A percentile compares a stretch with the other conserved stretches of the same genome.
phyloP scores from a whole-genome alignment of 2,888 invertebrate genomes.

The Drosophila buzzatii region DNA sequence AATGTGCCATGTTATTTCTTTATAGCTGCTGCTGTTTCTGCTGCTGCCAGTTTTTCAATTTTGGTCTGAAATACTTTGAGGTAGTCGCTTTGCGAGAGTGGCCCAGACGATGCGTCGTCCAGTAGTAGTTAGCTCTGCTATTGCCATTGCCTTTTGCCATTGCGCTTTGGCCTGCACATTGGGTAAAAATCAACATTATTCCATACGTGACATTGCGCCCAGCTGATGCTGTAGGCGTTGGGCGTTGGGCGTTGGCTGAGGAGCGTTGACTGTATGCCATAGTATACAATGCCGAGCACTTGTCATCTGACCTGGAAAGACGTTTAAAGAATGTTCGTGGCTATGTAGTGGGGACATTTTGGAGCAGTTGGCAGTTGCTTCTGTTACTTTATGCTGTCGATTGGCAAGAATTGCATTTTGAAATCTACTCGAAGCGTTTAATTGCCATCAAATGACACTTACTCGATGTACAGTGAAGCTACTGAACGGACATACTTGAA shows the following conservation, averaged over 20 bases:
- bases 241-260: not conserved
- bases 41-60: conserved; percentile 43
- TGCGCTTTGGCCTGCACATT: conserved; percentile 25
- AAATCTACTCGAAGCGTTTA: conserved; percentile 37
- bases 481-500: too few species aligned
- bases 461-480: not conserved
- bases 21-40: conserved; percentile 17
- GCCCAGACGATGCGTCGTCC: conserved; percentile 15
- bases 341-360: conserved; percentile 1
- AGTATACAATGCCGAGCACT: conserved; percentile 20
- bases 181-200: conserved; percentile 57
- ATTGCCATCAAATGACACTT: conserved; percentile 42
- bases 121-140: not conserved
- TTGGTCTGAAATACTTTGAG: conserved; percentile 42
- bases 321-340: conserved; percentile 19
- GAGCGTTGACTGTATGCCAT: not conserved
- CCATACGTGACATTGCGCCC: conserved; percentile 49
- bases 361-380: conserved; percentile 5
- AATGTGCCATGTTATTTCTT: conserved; percentile 41
- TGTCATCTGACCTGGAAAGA: conserved; percentile 35
- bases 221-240: conserved; percentile 29
- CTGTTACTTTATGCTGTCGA: conserved; percentile 24
- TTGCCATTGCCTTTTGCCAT: conserved; percentile 1
- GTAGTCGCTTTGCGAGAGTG: conserved; percentile 10
- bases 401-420: conserved; percentile 33